A percentile compares a stretch with the other conserved stretches of the same genome.
These are phyloP conservation scores for Parazoanthus swiftii DNA, from an alignment of 92 coral and sea anemone species.

Conservation along the genomic window DNA sequence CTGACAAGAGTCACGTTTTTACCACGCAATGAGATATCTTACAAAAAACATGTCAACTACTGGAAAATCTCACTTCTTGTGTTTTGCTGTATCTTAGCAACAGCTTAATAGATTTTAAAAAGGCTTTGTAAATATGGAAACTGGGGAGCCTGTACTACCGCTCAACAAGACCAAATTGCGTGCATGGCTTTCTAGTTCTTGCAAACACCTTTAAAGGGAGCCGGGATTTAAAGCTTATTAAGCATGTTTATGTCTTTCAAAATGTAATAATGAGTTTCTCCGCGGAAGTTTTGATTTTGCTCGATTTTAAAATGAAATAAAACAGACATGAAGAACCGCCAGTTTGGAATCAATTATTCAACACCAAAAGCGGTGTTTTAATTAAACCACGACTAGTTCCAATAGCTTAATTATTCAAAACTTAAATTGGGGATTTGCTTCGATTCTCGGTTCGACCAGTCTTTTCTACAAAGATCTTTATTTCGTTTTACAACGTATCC, in stretches of 20 bases:
- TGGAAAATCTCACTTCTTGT: not conserved
- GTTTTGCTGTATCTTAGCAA: conserved; percentile 33
- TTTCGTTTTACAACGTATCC: not conserved
- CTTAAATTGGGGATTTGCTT: conserved; percentile 3
- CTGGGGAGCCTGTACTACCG: not conserved
- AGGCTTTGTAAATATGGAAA: conserved; percentile 4
- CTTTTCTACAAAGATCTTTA: conserved; percentile 1
- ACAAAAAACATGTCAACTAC: not conserved
- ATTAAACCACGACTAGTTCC: conserved; percentile 32
- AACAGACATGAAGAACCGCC: conserved; percentile 12
- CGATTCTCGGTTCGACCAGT: not conserved
- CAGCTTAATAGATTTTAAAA: not conserved
- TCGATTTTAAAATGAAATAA: conserved; percentile 7
- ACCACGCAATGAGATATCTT: not conserved
- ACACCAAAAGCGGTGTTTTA: conserved; percentile 35
- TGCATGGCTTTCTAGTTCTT: not conserved
- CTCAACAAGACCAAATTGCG: conserved; percentile 5
- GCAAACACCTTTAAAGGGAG: conserved; percentile 10
- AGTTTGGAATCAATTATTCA: conserved; percentile 36
- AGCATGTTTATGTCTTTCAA: not conserved
- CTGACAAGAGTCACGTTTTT: conserved; percentile 4
- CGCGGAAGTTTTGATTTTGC: not conserved
- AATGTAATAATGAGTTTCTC: not conserved
- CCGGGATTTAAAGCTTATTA: not conserved
- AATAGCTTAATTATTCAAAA: conserved; percentile 24